Base-by-base conservation (phyloP, 2,113 vertebrate species). In the Thalassarche chlororhynchos region DNA sequence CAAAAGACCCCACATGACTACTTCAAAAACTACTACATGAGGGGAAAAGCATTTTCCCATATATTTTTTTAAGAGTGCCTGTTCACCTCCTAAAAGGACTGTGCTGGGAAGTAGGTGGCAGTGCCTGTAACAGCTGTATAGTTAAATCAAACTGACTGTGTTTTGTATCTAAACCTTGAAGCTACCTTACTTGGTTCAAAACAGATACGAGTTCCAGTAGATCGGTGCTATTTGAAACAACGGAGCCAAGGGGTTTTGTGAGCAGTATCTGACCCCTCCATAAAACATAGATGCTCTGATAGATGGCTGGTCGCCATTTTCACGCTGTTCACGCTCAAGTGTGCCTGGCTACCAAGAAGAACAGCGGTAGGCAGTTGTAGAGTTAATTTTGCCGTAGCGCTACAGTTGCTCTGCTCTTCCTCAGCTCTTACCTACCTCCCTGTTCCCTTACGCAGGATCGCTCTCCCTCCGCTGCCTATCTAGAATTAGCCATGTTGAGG, bases 381-480 rank as follows among this genome's bases (percentile, higher is more conserved):
- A 31, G 87, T 77, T 89, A 1, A 29, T 83, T 71, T 29, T 83
- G 81, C 70, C 65, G 66, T 44, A 90, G 90, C 78, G 31, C 90
- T 90, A 17, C 65, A 46, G 79, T 61, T 88, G 79, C 86, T 76
- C 83, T 93, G 79, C 64, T 88, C 54, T 76, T 85, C 51, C 70
- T 93, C 70, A 62, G 70, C 92, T 95, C 83, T 70, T 51, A 14
- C 82, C 92, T 92, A 84, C 95, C 92, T 96, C 94, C 96, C 90
- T 44, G 20, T 85, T 84, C 83, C 88, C 55, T 60, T 17, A 10
- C 1, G 1, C 70, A 60, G 71, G 68, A 19, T 65, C 40, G 1
- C 58, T 64, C 46, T 69, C 81, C 80, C 72, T 84, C 71, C 4
- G 4, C 72, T 65, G 78, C 69, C 83, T 32, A 2, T 3, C 1